A percentile compares a stretch with the other conserved stretches of the same genome.
Evolutionary conservation across 2,113 vertebrate species (phyloP).

Genomic region (Tachysurus fulvidraco): DNA sequence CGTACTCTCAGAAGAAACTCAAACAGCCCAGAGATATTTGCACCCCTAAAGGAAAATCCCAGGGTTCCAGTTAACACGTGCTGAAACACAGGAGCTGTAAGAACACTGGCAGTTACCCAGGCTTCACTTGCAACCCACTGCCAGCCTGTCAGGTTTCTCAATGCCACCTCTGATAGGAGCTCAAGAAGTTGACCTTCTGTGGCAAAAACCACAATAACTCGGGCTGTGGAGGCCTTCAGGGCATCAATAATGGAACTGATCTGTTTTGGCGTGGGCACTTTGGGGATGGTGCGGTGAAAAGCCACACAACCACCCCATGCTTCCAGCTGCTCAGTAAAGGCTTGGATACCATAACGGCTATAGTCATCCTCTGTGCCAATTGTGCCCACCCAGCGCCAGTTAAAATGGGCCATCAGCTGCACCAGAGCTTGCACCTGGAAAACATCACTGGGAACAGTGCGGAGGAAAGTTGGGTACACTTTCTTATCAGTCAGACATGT

Average conservation of each 20-base stretch:
- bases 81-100: constrained; percentile 64
- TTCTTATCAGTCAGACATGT: constrained; percentile 61
- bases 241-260: constrained; percentile 61
- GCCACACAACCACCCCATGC: constrained; percentile 65
- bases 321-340: constrained; percentile 66
- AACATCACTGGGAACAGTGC: constrained; percentile 64
- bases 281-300: constrained; percentile 66
- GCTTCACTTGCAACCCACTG: constrained; percentile 67
- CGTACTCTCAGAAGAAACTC: constrained; percentile 62
- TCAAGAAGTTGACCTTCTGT: constrained; percentile 68
- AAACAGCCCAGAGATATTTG: constrained; percentile 56
- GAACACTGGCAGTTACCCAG: constrained; percentile 64
- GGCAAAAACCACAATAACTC: constrained; percentile 71
- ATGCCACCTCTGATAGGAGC: constrained; percentile 64
- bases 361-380: constrained; percentile 75
- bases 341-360: constrained; percentile 73
- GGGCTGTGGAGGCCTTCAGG: constrained; percentile 64
- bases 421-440: constrained; percentile 63
- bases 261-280: constrained; percentile 55
- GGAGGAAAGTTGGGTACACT: constrained; percentile 63
- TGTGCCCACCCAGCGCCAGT: constrained; percentile 65
- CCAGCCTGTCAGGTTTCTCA: constrained; percentile 68
- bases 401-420: constrained; percentile 60
- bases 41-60: constrained; percentile 70
- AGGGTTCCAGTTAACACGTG: constrained; percentile 66